phyloP scores from a whole-genome alignment of 2,113 vertebrate genomes.

The Percopsis transmontana region DNA sequence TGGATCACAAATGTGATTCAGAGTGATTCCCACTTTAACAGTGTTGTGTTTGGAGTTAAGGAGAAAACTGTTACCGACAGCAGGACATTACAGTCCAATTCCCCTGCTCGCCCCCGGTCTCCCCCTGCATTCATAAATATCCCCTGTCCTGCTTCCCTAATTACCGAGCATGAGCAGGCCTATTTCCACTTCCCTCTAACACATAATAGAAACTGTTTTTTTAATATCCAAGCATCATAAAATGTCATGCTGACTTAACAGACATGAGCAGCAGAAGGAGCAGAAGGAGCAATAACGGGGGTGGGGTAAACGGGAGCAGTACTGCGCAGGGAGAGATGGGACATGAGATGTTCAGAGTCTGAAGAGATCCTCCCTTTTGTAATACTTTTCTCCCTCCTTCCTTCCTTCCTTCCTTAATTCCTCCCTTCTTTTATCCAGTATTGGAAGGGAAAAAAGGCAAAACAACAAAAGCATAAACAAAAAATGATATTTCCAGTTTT shows the following conservation, averaged over 20 bases:
- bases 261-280: constrained; percentile 66
- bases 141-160: constrained; percentile 73
- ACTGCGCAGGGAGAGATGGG: constrained; percentile 3
- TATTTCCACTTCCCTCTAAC: constrained; percentile 72
- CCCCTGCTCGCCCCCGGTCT: constrained; percentile 57
- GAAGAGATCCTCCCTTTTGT: constrained; percentile 3
- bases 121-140: constrained; percentile 73
- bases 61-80: constrained; percentile 74
- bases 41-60: constrained; percentile 65
- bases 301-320: constrained; percentile 24
- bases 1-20: constrained; percentile 59
- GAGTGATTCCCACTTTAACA: constrained; percentile 51
- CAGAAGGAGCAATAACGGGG: constrained; percentile 73
- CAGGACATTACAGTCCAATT: constrained; percentile 76
- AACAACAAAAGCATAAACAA: too few relatives aligned
- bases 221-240: constrained; percentile 81
- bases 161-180: constrained; percentile 74
- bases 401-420: constrained; percentile 1
- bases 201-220: constrained; percentile 78
- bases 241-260: constrained; percentile 81
- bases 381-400: neutral
- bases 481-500: neutral
- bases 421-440: neutral
- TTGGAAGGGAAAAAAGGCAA: too few relatives aligned
- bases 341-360: constrained; percentile 23